These are phyloP conservation scores for Rhogogaster chlorosoma DNA, from an alignment of 2,888 invertebrate genomes.

Conservation along the genomic window DNA sequence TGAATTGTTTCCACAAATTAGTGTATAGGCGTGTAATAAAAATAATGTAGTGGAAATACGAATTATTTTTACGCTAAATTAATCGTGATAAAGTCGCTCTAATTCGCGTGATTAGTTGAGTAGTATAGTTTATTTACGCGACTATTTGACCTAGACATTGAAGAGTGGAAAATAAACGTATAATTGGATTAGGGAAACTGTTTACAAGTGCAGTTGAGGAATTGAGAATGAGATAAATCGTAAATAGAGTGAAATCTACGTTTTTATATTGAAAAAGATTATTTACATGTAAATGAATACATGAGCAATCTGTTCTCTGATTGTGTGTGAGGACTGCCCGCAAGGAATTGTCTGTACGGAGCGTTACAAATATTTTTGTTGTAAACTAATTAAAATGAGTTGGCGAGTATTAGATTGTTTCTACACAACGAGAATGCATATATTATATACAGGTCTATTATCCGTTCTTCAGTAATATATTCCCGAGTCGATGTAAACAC, in stretches of 20 bases:
- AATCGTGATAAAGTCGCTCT: neutral
- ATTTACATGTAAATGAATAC: neutral
- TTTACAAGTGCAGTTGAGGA: neutral
- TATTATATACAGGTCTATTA: neutral
- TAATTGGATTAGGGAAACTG: neutral
- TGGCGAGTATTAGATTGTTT: neutral
- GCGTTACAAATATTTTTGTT: neutral
- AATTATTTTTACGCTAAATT: neutral
- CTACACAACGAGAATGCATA: neutral
- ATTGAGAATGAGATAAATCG: neutral
- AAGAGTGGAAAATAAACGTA: neutral
- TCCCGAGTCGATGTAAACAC: neutral
- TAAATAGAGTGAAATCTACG: neutral
- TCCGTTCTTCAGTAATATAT: neutral
- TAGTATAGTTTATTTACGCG: neutral
- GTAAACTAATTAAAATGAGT: neutral
- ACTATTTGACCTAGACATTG: constrained; percentile 29
- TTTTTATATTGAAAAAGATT: neutral
- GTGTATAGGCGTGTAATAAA: neutral
- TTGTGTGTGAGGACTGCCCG: neutral
- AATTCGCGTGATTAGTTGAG: neutral
- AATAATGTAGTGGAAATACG: neutral
- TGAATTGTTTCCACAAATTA: too few relatives aligned
- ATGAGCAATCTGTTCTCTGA: neutral
- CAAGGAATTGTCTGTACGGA: neutral